Conservation (phyloP, 2,888 invertebrate species). For the Gibbula magus region DNA sequence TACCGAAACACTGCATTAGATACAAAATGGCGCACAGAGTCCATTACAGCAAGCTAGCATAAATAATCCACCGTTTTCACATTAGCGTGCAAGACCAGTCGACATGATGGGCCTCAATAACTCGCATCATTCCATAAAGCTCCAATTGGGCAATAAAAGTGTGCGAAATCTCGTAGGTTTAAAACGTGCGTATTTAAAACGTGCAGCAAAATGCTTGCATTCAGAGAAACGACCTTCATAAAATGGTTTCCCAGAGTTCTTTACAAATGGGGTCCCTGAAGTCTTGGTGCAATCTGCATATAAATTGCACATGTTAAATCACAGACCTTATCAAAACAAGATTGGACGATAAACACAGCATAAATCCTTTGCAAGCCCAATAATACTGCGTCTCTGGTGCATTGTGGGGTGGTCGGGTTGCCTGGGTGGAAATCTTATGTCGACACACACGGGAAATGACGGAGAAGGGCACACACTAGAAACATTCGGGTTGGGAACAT, state of each 20-base stretch:
- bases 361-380: not conserved
- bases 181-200: slow-evolving; percentile 12
- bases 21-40: slow-evolving; percentile 9
- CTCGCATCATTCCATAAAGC: slow-evolving; percentile 12
- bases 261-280: slow-evolving; percentile 2
- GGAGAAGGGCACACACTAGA: too few species aligned
- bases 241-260: slow-evolving; percentile 12
- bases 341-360: slow-evolving; percentile 9
- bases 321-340: slow-evolving; percentile 21
- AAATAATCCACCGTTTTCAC: not conserved
- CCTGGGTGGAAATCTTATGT: not conserved
- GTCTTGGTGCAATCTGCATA: slow-evolving; percentile 7
- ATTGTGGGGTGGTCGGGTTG: not conserved
- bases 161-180: slow-evolving; percentile 16
- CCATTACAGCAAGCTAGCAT: not conserved
- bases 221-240: not conserved
- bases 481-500: too few species aligned
- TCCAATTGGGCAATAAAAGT: slow-evolving; percentile 18
- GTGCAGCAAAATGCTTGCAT: not conserved
- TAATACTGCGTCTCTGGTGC: not conserved
- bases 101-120: not conserved
- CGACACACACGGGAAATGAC: not conserved
- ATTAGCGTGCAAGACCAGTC: not conserved
- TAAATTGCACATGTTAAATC: slow-evolving; percentile 21
- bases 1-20: not conserved